Base-by-base conservation (phyloP, 2,888 invertebrate species). In the Oscheius myriophilus region DNA sequence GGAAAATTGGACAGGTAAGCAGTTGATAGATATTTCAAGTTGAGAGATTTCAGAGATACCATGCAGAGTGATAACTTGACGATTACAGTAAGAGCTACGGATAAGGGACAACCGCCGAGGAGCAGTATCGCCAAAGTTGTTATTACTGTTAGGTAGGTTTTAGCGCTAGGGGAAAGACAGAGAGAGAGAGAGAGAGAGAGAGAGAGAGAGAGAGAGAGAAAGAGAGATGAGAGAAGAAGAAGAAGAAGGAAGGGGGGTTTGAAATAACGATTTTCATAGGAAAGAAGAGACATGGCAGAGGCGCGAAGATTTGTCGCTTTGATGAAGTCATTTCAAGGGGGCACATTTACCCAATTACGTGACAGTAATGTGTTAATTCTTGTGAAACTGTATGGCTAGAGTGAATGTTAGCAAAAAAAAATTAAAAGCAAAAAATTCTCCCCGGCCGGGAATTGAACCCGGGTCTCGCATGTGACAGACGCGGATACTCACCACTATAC, bases 401-500 rank as follows among this genome's bases (percentile, higher is more conserved):
- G n/a, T n/a, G n/a, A n/a, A n/a, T n/a, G n/a, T n/a, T n/a, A n/a
- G n/a, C n/a, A n/a, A n/a, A n/a, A n/a, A n/a, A n/a, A n/a, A n/a
- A n/a, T n/a, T 3, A 33, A 33, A 33, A 33, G 33, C 33, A 33
- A 54, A 54, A 54, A 12, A 51, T 70, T 70, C 73, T 88, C 88
- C 88, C 88, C 87, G 88, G 87, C 88, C 87, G 88, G 88, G 89
- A 89, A 89, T 89, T 87, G 88, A 89, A 89, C 88, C 88, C 88
- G 87, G 88, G 88, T 88, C 88, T 88, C 87, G 88, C 88, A 88
- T 88, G 88, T 88, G 88, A 88, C 88, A 88, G 88, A 88, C 88
- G 88, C 88, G 87, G 88, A 89, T 89, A 88, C 88, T 89, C 79
- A 88, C 88, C 88, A 89, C 88, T 89, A 89, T 88, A 88, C 89